Base-by-base conservation (phyloP, 2,888 invertebrate species). In the Tenthredo distinguenda region DNA sequence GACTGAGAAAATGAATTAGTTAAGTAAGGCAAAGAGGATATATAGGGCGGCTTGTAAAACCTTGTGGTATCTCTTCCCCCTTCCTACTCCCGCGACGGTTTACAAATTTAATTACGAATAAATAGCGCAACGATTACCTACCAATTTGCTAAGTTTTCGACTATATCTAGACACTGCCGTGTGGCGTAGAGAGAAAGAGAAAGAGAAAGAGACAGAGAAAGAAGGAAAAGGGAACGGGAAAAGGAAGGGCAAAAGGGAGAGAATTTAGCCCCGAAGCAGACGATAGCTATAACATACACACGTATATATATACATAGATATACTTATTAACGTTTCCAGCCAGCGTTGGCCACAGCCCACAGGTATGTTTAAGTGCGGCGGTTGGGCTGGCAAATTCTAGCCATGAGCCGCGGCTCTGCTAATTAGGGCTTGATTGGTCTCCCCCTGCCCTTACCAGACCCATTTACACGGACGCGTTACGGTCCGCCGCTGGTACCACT, bases 351-450 rank as follows among this genome's bases (percentile, higher is more conserved):
- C 81, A 40, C 37, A 81, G 58, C 81, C 62, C 83, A 68, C 83
- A 83, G 83, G 83, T 83, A 83, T 71, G 83, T 62, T 83, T 83
- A 83, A 83, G 71, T 71, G 68, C 83, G 83, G 26, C 62, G 50
- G 85, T 47, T 76, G 77, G 85, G 50, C 71, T 81, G 65, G 81
- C 86, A 81, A 88, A 86, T 86, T 72, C 58, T 43, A 72, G 84
- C 86, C 82, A 76, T 88, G 89, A 90, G 87, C 86, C 87, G 85
- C 47, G 87, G 87, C 87, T 89, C 87, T 89, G 89, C 90, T 92
- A 92, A 92, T 92, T 92, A 92, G 90, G 89, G 88, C 90, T 90
- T 88, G 91, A 92, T 92, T 91, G 91, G 85, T 89, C 89, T 87
- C 87, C 89, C 89, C 84, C 87, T 84, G 86, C 74, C 81, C 86